Base-by-base conservation (phyloP, 2,113 vertebrate genomes). In the Syngnathus typhle region DNA sequence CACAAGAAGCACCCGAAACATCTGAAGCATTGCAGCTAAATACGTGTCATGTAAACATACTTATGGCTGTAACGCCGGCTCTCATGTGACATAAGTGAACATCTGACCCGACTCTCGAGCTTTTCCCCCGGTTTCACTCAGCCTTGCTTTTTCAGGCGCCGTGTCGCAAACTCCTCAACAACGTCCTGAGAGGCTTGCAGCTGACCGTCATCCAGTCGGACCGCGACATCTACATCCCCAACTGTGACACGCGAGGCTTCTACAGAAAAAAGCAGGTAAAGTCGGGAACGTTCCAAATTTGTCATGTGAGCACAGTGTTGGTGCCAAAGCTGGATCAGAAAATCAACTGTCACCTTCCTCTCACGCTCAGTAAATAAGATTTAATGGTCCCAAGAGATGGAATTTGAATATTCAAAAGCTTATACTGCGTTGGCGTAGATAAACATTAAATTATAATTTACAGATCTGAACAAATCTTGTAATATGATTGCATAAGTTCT, bases 201-300 rank as follows among this genome's bases (percentile, higher is more conserved):
- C 85, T 91, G 70, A 92, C 91, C 0, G 74, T 92, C 72, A 89
- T 93, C 82, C 88, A 87, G 82, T 90, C 90, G 0, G 90, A 91
- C 67, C 89, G 89, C 4, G 92, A 93, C 82, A 93, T 93, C 82
- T 93, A 93, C 72, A 93, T 93, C 76, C 93, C 93, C 52, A 93
- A 93, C 89, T 93, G 93, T 77, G 91, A 93, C 88, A 91, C 91
- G 7, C 91, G 83, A 0, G 93, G 93, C 7, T 93, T 91, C 88
- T 93, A 93, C 87, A 90, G 93, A 79, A 91, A 90, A 88, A 93
- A 93, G 79, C 93, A 93, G 92, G 93, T 93, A 84, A 36, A 74
- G 32, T 37, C 7, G 19, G 49, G 13, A 1, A 41, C 3, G n/a
- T 51, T 43, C 62, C n/a, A 75, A 78, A 67, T 75, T 78, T 75